Base-by-base conservation (phyloP, 2,113 vertebrate species). In the Aplodontia rufa region DNA sequence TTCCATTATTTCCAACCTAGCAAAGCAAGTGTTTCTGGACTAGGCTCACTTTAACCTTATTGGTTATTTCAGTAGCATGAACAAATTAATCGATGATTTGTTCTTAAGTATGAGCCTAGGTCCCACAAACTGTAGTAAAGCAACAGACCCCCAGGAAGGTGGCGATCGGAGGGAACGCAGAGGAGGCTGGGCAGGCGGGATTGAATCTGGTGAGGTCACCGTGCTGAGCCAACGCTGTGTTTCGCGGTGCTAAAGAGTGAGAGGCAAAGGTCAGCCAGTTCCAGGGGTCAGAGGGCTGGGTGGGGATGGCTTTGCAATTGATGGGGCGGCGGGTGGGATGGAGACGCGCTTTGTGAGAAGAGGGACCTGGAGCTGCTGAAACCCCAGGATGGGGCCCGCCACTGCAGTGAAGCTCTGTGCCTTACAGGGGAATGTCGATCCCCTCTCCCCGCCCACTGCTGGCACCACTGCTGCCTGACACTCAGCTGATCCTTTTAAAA, bases 401-500 rank as follows among this genome's bases (percentile, higher is more conserved):
- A 24, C 24, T 30, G 35, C 47, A 8, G 1, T 6, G 20, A 66
- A 0, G 17, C 45, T 20, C 51, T 22, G 45, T 28, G 66, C 13
- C 47, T 42, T 12, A 19, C 58, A 22, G 75, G 17, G 35, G 84
- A 69, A 35, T n/a, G n/a, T n/a, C n/a, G n/a, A n/a, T n/a, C n/a
- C n/a, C n/a, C n/a, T n/a, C n/a, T n/a, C 1, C 1, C 16, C 22
- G 40, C 6, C 42, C 49, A 42, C 62, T 53, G 40, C 74, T 87
- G 93, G 91, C 82, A 42, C 53, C 1, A 0, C 2, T 49, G 51
- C 37, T 12, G 87, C 91, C 93, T 95, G 92, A 96, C 90, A 68
- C 53, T 87, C 84, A 82, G 93, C 47, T 81, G 64, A 79, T 86
- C 95, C 95, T 93, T 94, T 96, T 93, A 83, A 76, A 93, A 97